Base-by-base conservation (phyloP, 2,113 vertebrate species). In the Sinocyclocheilus rhinocerous region DNA sequence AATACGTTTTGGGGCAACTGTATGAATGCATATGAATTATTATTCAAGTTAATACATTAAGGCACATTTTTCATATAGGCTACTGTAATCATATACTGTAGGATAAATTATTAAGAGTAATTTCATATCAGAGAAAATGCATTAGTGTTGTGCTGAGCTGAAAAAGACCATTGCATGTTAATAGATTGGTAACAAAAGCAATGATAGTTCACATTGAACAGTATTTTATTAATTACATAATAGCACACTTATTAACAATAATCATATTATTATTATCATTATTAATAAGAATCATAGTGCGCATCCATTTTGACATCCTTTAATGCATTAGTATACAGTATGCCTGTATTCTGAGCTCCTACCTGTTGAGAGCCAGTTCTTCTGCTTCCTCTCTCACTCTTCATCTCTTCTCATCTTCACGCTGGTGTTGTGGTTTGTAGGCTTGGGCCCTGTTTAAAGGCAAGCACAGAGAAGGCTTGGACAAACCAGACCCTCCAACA, bases 401-500 rank as follows among this genome's bases (percentile, higher is more conserved):
- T 63, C n/a, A 1, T 63, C 61, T 55, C 52, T 29, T 36, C 24
- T 39, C 26, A 18, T 77, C n/a, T 70, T 39, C 22, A 4, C 76
- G 42, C 4, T 59, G 36, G 15, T 61, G 26, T 87, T 80, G 45
- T 24, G 55, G 55, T 22, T 9, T 83, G 39, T 88, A 99, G 98
- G 98, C 96, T 29, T 99, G 98, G 98, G 98, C 98, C 24, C 89
- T 99, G 81, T 99, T 99, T 93, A 99, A 99, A 93, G 98, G 98
- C 9, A 99, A 99, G 94, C 96, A 96, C 92, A 96, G 96, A 87
- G 97, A 99, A 92, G 98, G 97, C 61, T 95, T 99, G 36, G 98
- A 99, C 92, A 99, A 98, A 90, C 98, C 97, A 26, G 98, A 99
- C 86, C 98, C 98, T 45, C 98, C 98, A 0, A 99, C 98, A 20